phyloP scores from a whole-genome alignment of 37 sponge, comb jelly and placozoan species.

The Agelas oroides region DNA sequence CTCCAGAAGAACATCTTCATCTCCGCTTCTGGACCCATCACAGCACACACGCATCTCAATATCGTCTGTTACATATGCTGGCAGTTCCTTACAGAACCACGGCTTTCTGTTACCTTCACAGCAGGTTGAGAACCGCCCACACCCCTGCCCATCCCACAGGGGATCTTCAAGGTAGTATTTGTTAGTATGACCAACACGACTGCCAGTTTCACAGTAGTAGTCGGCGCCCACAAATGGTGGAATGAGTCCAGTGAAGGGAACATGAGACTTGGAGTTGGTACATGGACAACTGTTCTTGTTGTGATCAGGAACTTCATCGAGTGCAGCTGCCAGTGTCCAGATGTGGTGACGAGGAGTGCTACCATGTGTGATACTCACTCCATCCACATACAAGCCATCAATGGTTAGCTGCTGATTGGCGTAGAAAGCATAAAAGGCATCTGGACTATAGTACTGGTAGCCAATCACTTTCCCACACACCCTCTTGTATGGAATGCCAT shows the following conservation, averaged over 20 bases:
- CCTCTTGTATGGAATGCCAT: constrained; percentile 15
- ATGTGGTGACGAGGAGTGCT: too few relatives aligned
- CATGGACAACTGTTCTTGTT: constrained; percentile 23
- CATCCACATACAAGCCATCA: constrained; percentile 37
- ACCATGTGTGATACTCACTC: too few relatives aligned
- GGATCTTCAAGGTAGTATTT: constrained; percentile 32
- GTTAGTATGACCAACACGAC: neutral
- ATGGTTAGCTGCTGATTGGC: neutral
- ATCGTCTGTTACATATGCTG: constrained; percentile 6
- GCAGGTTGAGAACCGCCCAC: constrained; percentile 33
- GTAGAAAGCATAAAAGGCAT: constrained; percentile 37
- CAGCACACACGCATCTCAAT: constrained; percentile 41
- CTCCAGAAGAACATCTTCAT: constrained; percentile 44
- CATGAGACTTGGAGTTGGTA: constrained; percentile 9
- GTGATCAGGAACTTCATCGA: constrained; percentile 6
- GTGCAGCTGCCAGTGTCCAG: constrained; percentile 27
- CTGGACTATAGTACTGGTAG: constrained; percentile 5
- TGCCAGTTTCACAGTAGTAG: constrained; percentile 57
- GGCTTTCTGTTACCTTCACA: constrained; percentile 44
- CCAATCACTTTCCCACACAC: constrained; percentile 51
- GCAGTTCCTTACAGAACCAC: constrained; percentile 40
- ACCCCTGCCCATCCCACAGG: constrained; percentile 60
- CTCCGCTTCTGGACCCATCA: constrained; percentile 10
- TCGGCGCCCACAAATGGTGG: constrained; percentile 47
- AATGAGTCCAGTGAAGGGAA: constrained; percentile 13